Evolutionary conservation across 2,113 vertebrate species (phyloP), one percentile per base, ranked within the genome.

Genomic region (Pipa parva): DNA sequence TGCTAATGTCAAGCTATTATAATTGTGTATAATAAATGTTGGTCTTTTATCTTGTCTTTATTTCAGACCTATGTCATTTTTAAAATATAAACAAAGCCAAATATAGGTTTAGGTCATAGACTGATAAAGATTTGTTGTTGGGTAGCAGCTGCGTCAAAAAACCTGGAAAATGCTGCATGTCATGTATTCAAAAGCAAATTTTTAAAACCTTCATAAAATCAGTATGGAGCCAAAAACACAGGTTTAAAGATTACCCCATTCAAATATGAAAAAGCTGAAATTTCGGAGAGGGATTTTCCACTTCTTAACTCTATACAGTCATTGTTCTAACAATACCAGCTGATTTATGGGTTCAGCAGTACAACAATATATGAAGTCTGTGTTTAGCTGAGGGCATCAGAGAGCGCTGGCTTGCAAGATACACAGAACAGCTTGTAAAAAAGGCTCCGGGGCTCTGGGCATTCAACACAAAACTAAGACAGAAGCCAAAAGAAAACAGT

Each of bases 401-500:
- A 2, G 12, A 63, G 36, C 25, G 37, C n/a, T 57, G 63, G 17
- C 36, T 55, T 25, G 25, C 9, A 52, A 21, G n/a, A 21, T n/a
- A n/a, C n/a, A n/a, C n/a, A n/a, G n/a, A n/a, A n/a, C n/a, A n/a
- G n/a, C n/a, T n/a, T n/a, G n/a, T 63, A 63, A 11, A 63, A 52
- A 63, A 11, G 17, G 49, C 12, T 45, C 13, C 39, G 12, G 5
- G 39, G 18, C 18, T 15, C 39, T 9, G 39, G 4, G 39, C 13
- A n/a, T 12, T 1, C 8, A 45, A 15, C 4, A n/a, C 4, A 45
- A 45, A 45, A 45, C 42, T 45, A 12, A 45, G 5, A 45, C 13
- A 45, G 6, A 45, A 50, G 51, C 63, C 18, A 59, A 63, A 71
- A 24, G 49, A 17, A 46, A 63, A 59, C 55, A 70, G 70, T n/a